Evolutionary conservation across 2,888 invertebrate genomes (phyloP).

Genomic region (Xestia xanthographa): DNA sequence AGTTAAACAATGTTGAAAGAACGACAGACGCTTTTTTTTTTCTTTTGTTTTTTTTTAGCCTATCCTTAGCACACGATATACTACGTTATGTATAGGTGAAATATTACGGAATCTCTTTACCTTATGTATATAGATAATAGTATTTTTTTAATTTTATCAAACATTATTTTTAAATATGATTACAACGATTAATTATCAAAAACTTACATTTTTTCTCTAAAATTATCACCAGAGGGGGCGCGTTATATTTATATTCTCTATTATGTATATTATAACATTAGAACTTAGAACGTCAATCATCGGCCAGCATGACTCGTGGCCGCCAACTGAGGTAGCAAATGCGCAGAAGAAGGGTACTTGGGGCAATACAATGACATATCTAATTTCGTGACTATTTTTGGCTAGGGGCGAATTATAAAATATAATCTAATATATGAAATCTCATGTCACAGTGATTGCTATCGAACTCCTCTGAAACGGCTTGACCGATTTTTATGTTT

Average conservation of each 20-base stretch:
- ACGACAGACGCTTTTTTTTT: not conserved
- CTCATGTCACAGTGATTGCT: too few species aligned
- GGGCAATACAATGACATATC: not conserved
- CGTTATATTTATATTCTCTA: not conserved
- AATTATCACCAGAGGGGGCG: not conserved
- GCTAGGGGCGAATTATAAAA: not conserved
- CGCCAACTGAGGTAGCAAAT: not conserved
- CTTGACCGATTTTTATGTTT: too few species aligned
- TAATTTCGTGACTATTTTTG: not conserved
- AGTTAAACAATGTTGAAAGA: slow-evolving; percentile 25
- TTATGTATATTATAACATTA: not conserved
- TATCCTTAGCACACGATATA: not conserved
- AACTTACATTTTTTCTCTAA: not conserved
- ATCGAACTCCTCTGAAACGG: too few species aligned
- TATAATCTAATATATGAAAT: too few species aligned
- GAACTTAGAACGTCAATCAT: not conserved
- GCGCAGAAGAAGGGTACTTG: not conserved
- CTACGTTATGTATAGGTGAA: slow-evolving; percentile 16
- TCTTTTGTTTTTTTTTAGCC: too few species aligned
- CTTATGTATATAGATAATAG: not conserved
- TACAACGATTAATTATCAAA: not conserved
- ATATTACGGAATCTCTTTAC: slow-evolving; percentile 3
- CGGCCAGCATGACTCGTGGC: not conserved
- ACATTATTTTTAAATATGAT: not conserved
- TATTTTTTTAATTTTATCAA: not conserved